Evolutionary conservation across 1,140 invertebrate genomes (phyloP).

Genomic region (Zaprionus lachaisei): DNA sequence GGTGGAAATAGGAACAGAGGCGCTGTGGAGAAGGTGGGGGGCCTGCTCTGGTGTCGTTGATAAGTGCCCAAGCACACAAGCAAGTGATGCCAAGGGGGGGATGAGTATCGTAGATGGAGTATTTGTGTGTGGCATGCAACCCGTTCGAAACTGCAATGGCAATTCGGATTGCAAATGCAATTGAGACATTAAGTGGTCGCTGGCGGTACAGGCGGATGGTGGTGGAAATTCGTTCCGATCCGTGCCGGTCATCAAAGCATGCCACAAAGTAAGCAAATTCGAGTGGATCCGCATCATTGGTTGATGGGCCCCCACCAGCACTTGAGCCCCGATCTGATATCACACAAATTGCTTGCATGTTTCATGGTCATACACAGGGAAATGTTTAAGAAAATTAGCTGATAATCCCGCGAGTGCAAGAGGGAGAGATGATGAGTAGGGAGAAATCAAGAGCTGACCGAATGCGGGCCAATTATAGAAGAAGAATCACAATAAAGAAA

Average conservation of each 20-base stretch:
- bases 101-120: background rate
- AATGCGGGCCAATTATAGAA: conserved; percentile 32
- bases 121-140: conserved; percentile 44
- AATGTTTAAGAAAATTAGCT: conserved; percentile 40
- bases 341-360: conserved; percentile 45
- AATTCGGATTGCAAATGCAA: conserved; percentile 76
- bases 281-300: conserved; percentile 47
- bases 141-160: conserved; percentile 60
- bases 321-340: conserved; percentile 52
- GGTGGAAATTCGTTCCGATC: conserved; percentile 15
- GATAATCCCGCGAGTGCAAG: conserved; percentile 24
- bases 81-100: background rate
- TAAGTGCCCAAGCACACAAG: conserved; percentile 52
- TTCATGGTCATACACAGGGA: conserved; percentile 44
- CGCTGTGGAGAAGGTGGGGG: background rate
- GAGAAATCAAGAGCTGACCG: conserved; percentile 12
- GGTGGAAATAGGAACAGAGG: background rate
- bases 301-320: conserved; percentile 16
- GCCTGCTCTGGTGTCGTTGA: conserved; percentile 45
- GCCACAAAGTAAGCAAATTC: conserved; percentile 53
- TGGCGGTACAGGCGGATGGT: background rate
- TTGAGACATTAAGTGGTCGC: conserved; percentile 71
- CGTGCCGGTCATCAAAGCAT: conserved; percentile 36
- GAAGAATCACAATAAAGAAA: conserved; percentile 8
- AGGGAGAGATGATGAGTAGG: background rate